Conservation (phyloP, 2,888 invertebrate genomes). For the Dysmachus trigonus region DNA sequence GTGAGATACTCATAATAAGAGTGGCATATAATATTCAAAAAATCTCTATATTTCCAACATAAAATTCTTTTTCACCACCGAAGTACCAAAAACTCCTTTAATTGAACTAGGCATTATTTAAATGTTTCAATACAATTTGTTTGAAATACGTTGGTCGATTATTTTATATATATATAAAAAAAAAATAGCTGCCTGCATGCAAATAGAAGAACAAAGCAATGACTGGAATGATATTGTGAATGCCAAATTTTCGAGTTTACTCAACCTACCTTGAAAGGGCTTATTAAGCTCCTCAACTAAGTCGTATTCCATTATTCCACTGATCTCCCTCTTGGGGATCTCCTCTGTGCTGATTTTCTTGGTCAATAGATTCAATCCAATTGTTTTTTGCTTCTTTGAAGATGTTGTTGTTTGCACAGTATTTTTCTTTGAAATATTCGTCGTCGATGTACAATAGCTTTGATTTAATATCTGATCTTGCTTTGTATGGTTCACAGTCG, state of each 20-base stretch:
- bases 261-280: background rate
- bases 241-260: background rate
- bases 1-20: background rate
- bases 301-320: constrained; percentile 32
- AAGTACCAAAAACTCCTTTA: background rate
- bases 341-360: background rate
- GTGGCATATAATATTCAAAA: too few relatives aligned
- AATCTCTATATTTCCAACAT: too few relatives aligned
- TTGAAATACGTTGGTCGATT: background rate
- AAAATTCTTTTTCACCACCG: background rate
- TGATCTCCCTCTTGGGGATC: background rate
- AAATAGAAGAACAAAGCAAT: background rate
- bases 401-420: background rate
- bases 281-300: constrained; percentile 25
- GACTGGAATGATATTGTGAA: background rate
- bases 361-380: constrained; percentile 19
- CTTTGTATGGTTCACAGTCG: background rate
- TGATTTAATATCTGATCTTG: background rate
- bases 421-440: background rate
- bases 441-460: background rate
- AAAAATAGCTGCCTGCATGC: background rate
- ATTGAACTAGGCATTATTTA: background rate
- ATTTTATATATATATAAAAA: background rate
- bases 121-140: background rate
- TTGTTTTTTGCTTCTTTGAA: background rate